These are phyloP conservation scores for Prionailurus viverrinus DNA, from an alignment of 2,113 vertebrate genomes.

Conservation along the genomic window DNA sequence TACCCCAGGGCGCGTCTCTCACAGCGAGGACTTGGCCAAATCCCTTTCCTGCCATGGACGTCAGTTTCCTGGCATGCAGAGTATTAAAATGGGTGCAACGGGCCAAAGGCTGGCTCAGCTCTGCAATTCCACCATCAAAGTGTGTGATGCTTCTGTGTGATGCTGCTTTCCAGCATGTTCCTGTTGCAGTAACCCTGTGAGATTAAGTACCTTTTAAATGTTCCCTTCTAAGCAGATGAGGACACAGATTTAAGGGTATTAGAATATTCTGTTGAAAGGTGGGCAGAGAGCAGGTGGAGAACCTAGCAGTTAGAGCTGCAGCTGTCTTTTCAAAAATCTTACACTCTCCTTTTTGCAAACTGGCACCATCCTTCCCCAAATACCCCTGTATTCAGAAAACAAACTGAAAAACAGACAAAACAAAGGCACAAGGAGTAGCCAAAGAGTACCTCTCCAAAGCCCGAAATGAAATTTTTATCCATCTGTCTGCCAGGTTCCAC, in stretches of 20 bases:
- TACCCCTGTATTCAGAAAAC: background rate
- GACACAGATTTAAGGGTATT: slow-evolving; percentile 25
- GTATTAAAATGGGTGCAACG: background rate
- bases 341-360: background rate
- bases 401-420: background rate
- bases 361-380: background rate
- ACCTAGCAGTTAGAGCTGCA: background rate
- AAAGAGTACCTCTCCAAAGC: background rate
- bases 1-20: background rate
- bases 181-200: background rate
- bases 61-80: background rate
- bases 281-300: background rate
- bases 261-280: slow-evolving; percentile 10
- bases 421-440: background rate
- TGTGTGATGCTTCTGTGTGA: background rate
- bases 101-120: background rate
- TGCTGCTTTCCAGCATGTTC: background rate
- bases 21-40: background rate
- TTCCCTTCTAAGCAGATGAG: slow-evolving; percentile 20
- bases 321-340: slow-evolving; percentile 8
- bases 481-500: background rate
- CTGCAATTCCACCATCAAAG: background rate
- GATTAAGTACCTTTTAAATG: background rate
- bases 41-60: background rate
- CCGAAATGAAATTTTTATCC: background rate